Conservation (phyloP, 2,113 vertebrate genomes). For the Podarcis cretensis region DNA sequence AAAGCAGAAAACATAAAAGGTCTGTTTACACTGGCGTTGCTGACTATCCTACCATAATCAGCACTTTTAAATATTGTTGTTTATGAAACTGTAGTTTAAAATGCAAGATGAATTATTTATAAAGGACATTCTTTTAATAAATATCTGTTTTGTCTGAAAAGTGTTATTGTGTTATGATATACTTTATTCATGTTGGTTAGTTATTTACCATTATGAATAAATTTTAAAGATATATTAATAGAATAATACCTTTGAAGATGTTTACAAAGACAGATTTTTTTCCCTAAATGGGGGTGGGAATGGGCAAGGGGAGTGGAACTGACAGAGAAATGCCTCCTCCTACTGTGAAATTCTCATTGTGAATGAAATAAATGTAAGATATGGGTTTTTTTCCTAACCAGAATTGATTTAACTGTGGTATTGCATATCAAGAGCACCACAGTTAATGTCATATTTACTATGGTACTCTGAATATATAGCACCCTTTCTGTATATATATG, state of each 20-base stretch:
- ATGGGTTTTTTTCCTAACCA: constrained; percentile 64
- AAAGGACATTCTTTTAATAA: constrained; percentile 82
- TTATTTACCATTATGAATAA: constrained; percentile 78
- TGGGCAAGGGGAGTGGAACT: constrained; percentile 47
- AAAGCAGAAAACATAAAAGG: constrained; percentile 73
- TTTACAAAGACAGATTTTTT: constrained; percentile 75
- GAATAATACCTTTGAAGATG: constrained; percentile 73
- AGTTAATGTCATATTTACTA: constrained; percentile 67
- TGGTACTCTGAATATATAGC: constrained; percentile 71
- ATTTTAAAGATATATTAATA: constrained; percentile 71
- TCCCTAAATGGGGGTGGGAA: constrained; percentile 59
- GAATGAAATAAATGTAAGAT: constrained; percentile 48
- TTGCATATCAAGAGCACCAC: constrained; percentile 69
- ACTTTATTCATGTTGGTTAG: constrained; percentile 79
- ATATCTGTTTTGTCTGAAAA: constrained; percentile 81
- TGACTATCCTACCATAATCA: constrained; percentile 84
- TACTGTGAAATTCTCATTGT: constrained; percentile 73
- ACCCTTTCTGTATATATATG: constrained; percentile 68
- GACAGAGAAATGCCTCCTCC: constrained; percentile 68
- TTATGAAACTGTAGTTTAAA: constrained; percentile 84
- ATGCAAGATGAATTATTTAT: constrained; percentile 83
- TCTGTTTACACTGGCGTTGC: constrained; percentile 85
- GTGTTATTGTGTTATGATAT: constrained; percentile 77
- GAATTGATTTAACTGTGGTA: constrained; percentile 69
- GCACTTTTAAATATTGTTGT: constrained; percentile 87